Evolutionary conservation across 1,140 invertebrate genomes (phyloP), one percentile per base, ranked within the genome.

Genomic region (Pissodes strobi): DNA sequence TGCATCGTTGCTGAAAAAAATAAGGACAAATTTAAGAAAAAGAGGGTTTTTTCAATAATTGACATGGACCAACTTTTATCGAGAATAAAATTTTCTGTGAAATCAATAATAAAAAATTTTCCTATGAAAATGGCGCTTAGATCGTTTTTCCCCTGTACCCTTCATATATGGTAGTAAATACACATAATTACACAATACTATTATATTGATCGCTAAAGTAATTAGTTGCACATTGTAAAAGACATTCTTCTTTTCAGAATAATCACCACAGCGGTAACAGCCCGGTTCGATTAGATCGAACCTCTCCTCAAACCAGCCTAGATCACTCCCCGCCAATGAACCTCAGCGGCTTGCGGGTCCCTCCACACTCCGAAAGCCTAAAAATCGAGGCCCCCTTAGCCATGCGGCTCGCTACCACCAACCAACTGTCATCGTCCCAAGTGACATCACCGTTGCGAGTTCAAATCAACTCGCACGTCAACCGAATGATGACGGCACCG

Each of bases 371-470:
- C 22, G 68, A 61, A 18, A 52, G 45, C 10, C 17, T 45, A 12
- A 70, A 59, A 67, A 70, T 73, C 15, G 72, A 74, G 72, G 73
- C 69, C 52, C 76, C 72, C 2, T 69, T 77, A 65, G 79, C 59
- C 67, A 72, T 69, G 70, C 74, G 72, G 67, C 71, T 70, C 72
- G 21, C 13, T n/a, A 48, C 66, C 30, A 34, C 41, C 3, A 63
- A 61, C 25, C 71, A 71, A 45, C 38, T 68, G 41, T 51, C 62
- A 8, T 73, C 76, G 12, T 78, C 80, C 1, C 74, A 78, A 27
- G 72, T 80, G 25, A 71, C 71, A 23, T 73, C 76, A 8, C 80
- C 80, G 1, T 72, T 82, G 21, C 77, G 82, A 69, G 78, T 83
- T 57, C 80, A 82, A 45, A 80, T 83, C 57, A 60, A 43, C 15